phyloP scores from a whole-genome alignment of 2,113 vertebrate species.

The Myiozetetes cayanensis region DNA sequence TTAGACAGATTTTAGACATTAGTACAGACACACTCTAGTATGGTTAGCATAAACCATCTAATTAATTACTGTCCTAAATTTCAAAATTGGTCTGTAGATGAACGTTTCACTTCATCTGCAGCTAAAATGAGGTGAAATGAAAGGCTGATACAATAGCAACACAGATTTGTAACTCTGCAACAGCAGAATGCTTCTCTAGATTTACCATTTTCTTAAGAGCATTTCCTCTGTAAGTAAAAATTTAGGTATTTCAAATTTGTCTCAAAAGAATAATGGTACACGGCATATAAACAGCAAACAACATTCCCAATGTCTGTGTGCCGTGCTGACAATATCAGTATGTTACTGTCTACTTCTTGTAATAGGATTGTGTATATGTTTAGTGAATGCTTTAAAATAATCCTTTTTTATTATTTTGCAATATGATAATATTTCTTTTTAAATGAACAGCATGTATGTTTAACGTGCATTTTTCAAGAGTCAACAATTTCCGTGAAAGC shows the following conservation, averaged over 20 bases:
- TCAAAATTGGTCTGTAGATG: neutral
- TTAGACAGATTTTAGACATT: neutral
- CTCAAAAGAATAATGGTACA: neutral
- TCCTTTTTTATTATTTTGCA: conserved; percentile 63
- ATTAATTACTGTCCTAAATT: conserved; percentile 19
- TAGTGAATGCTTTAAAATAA: conserved; percentile 46
- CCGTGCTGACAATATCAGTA: neutral
- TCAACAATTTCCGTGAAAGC: conserved; percentile 78
- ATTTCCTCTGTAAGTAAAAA: neutral
- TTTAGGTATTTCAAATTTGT: neutral
- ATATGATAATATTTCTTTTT: conserved; percentile 67
- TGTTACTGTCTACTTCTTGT: neutral
- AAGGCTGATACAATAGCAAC: neutral
- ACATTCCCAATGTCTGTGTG: neutral
- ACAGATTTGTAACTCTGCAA: neutral
- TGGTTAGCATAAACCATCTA: neutral
- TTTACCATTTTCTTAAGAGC: neutral
- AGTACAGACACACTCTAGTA: neutral
- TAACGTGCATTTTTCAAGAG: conserved; percentile 61
- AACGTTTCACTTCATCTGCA: neutral
- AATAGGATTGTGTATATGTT: conserved; percentile 40
- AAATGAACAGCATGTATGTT: conserved; percentile 73
- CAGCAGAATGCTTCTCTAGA: neutral
- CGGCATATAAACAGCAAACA: neutral
- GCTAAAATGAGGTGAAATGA: neutral